Conservation (phyloP, 2,113 vertebrate genomes). For the Stigmatopora nigra region DNA sequence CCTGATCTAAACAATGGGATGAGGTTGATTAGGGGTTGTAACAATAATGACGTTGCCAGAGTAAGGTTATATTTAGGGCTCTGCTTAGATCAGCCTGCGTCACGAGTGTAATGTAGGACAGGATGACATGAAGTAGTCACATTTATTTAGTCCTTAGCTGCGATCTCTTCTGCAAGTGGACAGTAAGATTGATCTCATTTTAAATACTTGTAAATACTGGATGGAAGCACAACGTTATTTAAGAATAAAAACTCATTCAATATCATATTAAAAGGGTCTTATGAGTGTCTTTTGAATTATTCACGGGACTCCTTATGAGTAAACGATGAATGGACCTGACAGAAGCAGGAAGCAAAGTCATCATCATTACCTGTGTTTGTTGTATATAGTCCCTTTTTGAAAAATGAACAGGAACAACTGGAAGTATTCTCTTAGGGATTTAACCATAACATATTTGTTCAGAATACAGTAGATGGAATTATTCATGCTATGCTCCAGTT, state of each 20-base stretch:
- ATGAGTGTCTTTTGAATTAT: background rate
- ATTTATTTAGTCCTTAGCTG: slow-evolving; percentile 27
- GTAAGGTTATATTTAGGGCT: slow-evolving; percentile 44
- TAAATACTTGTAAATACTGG: background rate
- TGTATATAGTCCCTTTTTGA: slow-evolving; percentile 2
- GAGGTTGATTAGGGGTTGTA: slow-evolving; percentile 21
- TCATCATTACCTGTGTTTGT: background rate
- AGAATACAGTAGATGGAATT: background rate
- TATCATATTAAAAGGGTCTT: background rate
- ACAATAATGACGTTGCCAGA: slow-evolving; percentile 44
- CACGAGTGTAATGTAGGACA: slow-evolving; percentile 41
- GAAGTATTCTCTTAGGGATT: background rate
- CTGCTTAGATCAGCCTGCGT: slow-evolving; percentile 31
- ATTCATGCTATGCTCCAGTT: background rate
- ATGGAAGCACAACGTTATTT: background rate
- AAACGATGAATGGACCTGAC: slow-evolving; percentile 15
- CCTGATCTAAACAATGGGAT: background rate
- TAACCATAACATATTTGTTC: background rate
- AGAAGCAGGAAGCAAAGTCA: background rate
- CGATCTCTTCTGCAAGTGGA: background rate
- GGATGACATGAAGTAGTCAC: slow-evolving; percentile 45
- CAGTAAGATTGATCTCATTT: slow-evolving; percentile 5
- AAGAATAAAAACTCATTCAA: background rate
- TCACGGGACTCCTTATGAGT: background rate
- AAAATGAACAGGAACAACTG: background rate